Evolutionary conservation across 2,888 invertebrate genomes (phyloP).

Genomic region (Cerceris ruficornis): DNA sequence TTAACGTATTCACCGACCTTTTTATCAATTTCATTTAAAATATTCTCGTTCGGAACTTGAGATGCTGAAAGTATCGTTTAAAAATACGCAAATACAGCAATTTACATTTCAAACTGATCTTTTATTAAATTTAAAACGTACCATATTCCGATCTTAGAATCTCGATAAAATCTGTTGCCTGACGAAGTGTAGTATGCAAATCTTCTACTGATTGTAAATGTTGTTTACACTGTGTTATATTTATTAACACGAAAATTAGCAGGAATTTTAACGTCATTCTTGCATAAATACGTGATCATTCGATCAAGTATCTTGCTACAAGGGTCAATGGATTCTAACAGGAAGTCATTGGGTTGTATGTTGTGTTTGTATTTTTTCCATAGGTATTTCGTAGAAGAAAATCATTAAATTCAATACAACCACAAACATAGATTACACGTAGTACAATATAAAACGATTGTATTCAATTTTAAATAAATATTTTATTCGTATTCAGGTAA

Average conservation of each 20-base stretch:
- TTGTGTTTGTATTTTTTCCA: constrained; percentile 63
- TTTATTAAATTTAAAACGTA: constrained; percentile 35
- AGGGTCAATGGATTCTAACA: constrained; percentile 4
- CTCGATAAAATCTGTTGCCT: constrained; percentile 59
- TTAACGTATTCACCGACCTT: constrained; percentile 48
- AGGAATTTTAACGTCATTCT: constrained; percentile 42
- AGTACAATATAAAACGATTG: not conserved
- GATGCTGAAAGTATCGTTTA: constrained; percentile 36
- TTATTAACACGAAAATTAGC: constrained; percentile 39
- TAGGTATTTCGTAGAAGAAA: constrained; percentile 5
- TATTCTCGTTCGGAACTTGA: constrained; percentile 12
- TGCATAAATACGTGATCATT: not conserved
- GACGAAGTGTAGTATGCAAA: constrained; percentile 49
- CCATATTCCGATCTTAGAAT: constrained; percentile 61
- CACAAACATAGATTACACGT: not conserved
- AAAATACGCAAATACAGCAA: not conserved
- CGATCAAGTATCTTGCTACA: not conserved
- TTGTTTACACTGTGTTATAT: constrained; percentile 11
- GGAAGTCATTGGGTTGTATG: constrained; percentile 13
- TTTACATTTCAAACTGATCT: not conserved
- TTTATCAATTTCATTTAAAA: constrained; percentile 44
- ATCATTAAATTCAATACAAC: not conserved
- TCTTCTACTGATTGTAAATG: not conserved
- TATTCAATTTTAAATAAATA: not conserved
- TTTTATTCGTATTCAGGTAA: constrained; percentile 16